These are phyloP conservation scores for Sebastes miniatus DNA, from an alignment of 2,797 vertebrate species.

Conservation along the genomic window DNA sequence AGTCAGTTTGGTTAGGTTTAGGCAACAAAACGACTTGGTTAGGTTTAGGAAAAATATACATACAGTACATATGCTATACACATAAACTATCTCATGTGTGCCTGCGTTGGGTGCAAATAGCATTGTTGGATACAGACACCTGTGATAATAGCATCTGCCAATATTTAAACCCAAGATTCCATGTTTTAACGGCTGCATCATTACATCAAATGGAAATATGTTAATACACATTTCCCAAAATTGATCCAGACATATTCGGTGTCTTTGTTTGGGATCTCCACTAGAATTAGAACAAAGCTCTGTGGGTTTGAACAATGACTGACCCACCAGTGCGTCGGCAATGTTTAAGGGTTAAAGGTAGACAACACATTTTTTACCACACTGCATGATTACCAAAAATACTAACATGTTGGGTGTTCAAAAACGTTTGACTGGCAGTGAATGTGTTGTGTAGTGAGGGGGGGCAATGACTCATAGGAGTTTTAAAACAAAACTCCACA, in stretches of 20 bases:
- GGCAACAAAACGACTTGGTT: too few species aligned
- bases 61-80: too few species aligned
- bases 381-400: background rate
- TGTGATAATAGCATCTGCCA: too few species aligned
- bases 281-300: background rate
- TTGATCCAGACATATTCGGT: background rate
- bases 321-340: background rate
- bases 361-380: background rate
- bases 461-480: constrained; percentile 39
- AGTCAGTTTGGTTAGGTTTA: too few species aligned
- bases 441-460: constrained; percentile 5
- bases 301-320: background rate
- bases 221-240: background rate
- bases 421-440: constrained; percentile 23
- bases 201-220: background rate
- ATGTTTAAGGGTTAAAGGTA: background rate
- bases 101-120: too few species aligned
- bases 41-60: too few species aligned
- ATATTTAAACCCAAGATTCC: background rate
- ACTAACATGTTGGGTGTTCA: constrained; percentile 33
- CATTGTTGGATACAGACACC: too few species aligned
- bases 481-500: constrained; percentile 28
- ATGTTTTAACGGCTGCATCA: background rate
- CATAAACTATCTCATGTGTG: too few species aligned
- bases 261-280: background rate